phyloP scores from a whole-genome alignment of 2,113 vertebrate species.

The Bungarus multicinctus region DNA sequence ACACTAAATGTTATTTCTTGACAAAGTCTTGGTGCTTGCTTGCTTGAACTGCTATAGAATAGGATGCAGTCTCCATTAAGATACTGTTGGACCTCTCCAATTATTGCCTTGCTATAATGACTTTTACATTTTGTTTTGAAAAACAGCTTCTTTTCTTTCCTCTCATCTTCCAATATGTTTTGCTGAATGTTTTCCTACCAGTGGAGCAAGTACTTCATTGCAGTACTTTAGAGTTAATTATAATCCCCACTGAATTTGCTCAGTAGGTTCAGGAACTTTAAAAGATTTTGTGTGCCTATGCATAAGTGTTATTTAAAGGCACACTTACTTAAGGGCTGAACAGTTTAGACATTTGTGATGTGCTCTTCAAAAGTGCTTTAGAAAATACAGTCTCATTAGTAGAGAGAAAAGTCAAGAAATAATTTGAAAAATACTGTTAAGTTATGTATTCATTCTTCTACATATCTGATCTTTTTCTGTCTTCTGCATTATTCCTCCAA shows the following conservation, averaged over 20 bases:
- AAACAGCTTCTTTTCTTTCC: neutral
- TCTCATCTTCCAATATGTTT: constrained; percentile 3
- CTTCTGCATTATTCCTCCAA: constrained; percentile 5
- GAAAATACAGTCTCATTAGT: constrained; percentile 30
- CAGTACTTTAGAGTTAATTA: constrained; percentile 54
- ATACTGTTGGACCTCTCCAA: constrained; percentile 18
- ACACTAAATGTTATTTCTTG: neutral
- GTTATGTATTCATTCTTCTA: neutral
- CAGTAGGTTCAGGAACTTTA: constrained; percentile 43
- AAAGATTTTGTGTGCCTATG: constrained; percentile 25
- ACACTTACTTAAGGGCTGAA: constrained; percentile 18
- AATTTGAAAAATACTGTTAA: neutral
- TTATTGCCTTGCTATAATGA: constrained; percentile 31
- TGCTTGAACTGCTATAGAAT: neutral
- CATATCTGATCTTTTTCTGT: neutral
- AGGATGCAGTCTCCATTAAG: constrained; percentile 5
- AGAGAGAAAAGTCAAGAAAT: constrained; percentile 10
- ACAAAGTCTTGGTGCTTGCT: neutral
- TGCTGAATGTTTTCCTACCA: constrained; percentile 25
- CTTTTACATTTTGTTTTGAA: neutral
- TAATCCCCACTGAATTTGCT: constrained; percentile 49
- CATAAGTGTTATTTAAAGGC: constrained; percentile 24
- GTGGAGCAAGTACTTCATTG: constrained; percentile 44
- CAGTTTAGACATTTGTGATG: constrained; percentile 11
- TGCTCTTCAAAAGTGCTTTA: constrained; percentile 28